These are phyloP conservation scores for Mionectes olivaceus DNA, from an alignment of 2,797 vertebrate species.

Conservation along the genomic window DNA sequence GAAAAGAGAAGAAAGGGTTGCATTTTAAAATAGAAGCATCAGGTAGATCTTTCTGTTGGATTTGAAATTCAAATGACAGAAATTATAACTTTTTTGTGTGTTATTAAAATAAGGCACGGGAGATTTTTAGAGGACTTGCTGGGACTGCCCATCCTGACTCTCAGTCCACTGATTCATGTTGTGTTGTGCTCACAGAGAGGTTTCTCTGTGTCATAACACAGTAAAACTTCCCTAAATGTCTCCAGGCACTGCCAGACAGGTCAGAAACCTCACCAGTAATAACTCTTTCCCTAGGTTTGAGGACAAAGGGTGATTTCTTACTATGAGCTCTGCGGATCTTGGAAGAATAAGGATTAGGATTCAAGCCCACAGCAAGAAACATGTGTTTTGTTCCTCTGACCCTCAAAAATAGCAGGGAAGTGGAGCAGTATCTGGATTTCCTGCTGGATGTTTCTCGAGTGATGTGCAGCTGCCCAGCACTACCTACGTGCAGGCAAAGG, in stretches of 20 bases:
- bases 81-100: slow-evolving; percentile 48
- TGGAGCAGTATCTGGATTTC: not conserved
- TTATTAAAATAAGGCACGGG: slow-evolving; percentile 23
- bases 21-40: slow-evolving; percentile 32
- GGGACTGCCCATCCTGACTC: not conserved
- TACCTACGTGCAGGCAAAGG: not conserved
- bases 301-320: not conserved
- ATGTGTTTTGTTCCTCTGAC: not conserved
- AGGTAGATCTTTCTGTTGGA: slow-evolving; percentile 15
- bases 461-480: not conserved
- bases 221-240: not conserved
- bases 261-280: not conserved
- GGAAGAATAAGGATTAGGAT: not conserved
- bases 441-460: not conserved
- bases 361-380: not conserved
- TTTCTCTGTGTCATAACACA: not conserved
- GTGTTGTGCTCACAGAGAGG: not conserved
- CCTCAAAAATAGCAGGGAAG: not conserved
- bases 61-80: slow-evolving; percentile 69
- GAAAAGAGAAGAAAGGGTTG: slow-evolving; percentile 65
- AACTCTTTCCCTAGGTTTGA: not conserved
- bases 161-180: not conserved
- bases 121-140: not conserved
- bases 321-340: not conserved
- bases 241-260: not conserved